Evolutionary conservation across 1,140 invertebrate genomes (phyloP), one percentile per base, ranked within the genome.

Genomic region (Drosophila lowei): DNA sequence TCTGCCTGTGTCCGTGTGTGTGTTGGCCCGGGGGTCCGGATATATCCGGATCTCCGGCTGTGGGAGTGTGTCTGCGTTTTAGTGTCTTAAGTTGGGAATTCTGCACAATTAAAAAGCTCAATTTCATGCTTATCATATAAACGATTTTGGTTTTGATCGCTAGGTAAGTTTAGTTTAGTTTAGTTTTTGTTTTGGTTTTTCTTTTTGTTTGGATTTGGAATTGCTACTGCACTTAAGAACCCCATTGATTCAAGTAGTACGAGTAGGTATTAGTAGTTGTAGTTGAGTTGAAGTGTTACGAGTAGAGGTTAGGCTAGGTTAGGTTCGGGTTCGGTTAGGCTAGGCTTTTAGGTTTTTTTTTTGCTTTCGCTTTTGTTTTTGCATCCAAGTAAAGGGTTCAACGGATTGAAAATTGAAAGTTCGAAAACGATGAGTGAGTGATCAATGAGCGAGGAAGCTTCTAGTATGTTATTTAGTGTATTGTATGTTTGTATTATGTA

Each of bases 91-190:
- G 43, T 66, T 63, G 56, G 56, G 11, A 3, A 13, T 46, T 68
- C 62, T 86, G 80, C 80, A 85, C 81, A 84, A 86, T 80, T 86
- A 80, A 84, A 84, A 85, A 86, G 81, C 83, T 86, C 83, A 81
- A 81, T 71, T 88, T 72, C 44, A 63, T 70, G 81, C 80, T 85
- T 85, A 84, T 66, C 66, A 77, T 76, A 74, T 81, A 86, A 86
- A 86, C 68, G 68, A 73, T 76, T 80, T 75, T 59, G 61, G 61
- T 72, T 55, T 73, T 73, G 71, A 52, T 71, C 58, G 67, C 72
- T 85, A 80, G 72, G 72, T 85, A 74, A 79, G 79, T 77, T 81
- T 77, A 46, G 53, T 74, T 74, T 49, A 41, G 30, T 64, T 73
- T 64, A 48, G 71, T 50, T 73, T 50, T 38, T 38, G 28, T 30